These are phyloP conservation scores for Spisula subtruncata DNA, from an alignment of 2,888 invertebrate species.

Conservation along the genomic window DNA sequence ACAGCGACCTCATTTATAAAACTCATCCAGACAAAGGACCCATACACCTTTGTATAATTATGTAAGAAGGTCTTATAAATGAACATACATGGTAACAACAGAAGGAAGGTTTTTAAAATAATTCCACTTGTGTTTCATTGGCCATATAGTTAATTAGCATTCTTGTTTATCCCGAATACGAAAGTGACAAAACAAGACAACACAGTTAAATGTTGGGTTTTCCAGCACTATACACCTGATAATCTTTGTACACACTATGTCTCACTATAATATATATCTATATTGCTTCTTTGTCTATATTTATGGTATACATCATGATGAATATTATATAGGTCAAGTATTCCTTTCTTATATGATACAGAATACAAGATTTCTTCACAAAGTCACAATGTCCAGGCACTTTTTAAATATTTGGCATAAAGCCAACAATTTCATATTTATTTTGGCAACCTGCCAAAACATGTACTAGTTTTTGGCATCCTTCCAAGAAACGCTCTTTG, in stretches of 20 bases:
- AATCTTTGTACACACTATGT: not conserved
- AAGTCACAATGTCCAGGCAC: not conserved
- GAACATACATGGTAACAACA: too few species aligned
- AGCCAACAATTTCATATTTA: not conserved
- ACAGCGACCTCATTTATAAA: too few species aligned
- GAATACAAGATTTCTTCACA: not conserved
- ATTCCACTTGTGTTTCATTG: too few species aligned
- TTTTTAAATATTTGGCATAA: constrained; percentile 1
- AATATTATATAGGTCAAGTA: not conserved
- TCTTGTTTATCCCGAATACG: too few species aligned
- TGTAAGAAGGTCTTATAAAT: too few species aligned
- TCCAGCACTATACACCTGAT: constrained; percentile 2
- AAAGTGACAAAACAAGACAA: not conserved
- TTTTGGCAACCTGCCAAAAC: not conserved
- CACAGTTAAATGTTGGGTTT: not conserved
- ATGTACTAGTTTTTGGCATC: not conserved
- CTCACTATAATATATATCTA: not conserved
- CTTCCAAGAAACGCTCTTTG: not conserved
- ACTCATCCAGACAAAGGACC: too few species aligned
- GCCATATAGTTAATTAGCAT: too few species aligned
- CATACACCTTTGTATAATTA: too few species aligned
- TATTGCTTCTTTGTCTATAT: not conserved
- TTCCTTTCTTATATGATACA: not conserved
- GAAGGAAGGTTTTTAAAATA: too few species aligned
- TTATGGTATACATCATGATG: not conserved